These are phyloP conservation scores for Muscidifurax raptorellus DNA, from an alignment of 1,140 invertebrate genomes.

Conservation along the genomic window DNA sequence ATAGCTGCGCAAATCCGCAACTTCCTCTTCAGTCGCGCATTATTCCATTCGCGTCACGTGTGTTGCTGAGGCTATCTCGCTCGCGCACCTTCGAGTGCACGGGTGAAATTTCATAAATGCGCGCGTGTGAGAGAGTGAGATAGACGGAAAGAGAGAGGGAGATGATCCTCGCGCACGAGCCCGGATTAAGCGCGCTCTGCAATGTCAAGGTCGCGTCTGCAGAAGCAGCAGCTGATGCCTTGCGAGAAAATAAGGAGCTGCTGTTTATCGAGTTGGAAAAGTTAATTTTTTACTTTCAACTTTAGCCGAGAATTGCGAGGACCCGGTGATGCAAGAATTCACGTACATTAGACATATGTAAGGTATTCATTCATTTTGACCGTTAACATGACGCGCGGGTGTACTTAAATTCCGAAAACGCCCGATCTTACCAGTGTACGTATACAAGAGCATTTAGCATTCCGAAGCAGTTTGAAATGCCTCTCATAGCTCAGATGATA, in stretches of 20 bases:
- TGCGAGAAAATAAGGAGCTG: too few relatives aligned
- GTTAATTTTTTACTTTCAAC: too few relatives aligned
- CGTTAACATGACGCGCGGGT: too few relatives aligned
- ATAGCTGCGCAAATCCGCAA: background rate
- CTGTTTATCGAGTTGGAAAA: too few relatives aligned
- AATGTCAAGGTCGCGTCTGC: background rate
- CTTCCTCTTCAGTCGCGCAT: background rate
- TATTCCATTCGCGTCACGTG: background rate
- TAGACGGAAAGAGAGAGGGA: too few relatives aligned
- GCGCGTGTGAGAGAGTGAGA: too few relatives aligned
- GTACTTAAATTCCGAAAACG: background rate
- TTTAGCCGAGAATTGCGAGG: too few relatives aligned
- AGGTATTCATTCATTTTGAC: too few relatives aligned
- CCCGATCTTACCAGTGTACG: background rate
- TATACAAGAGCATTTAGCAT: background rate
- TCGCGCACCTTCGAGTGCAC: background rate
- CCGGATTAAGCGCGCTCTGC: background rate
- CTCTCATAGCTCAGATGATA: background rate
- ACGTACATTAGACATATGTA: too few relatives aligned
- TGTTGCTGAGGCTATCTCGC: background rate
- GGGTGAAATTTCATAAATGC: background rate
- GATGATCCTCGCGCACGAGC: background rate
- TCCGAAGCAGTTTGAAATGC: background rate
- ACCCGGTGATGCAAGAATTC: too few relatives aligned
- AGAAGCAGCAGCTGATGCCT: too few relatives aligned